These are phyloP conservation scores for Melanostoma scalare DNA, from an alignment of 2,888 invertebrate genomes.

Conservation along the genomic window DNA sequence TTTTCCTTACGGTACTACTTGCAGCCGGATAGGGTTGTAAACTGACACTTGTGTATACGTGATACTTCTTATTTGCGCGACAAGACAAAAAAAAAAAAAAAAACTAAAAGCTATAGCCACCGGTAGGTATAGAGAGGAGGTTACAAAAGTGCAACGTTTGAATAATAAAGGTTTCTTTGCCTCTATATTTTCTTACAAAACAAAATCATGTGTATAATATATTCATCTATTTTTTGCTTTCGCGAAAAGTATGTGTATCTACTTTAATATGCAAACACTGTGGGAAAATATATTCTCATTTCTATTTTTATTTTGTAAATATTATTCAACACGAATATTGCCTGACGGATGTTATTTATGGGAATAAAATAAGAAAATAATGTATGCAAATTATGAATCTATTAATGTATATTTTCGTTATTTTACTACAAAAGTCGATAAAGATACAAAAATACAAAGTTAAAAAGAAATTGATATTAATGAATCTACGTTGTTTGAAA, in stretches of 20 bases:
- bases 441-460: constrained; percentile 6
- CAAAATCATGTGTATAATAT: constrained; percentile 11
- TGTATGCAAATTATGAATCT: constrained; percentile 24
- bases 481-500: not conserved
- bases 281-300: constrained; percentile 55
- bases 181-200: constrained; percentile 12
- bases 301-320: constrained; percentile 63
- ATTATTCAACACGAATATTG: constrained; percentile 42
- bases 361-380: not conserved
- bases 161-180: constrained; percentile 21
- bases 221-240: constrained; percentile 31
- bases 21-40: constrained; percentile 51
- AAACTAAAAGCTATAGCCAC: not conserved
- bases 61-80: constrained; percentile 28
- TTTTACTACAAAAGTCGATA: constrained; percentile 8
- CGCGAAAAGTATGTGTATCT: constrained; percentile 50
- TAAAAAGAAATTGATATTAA: not conserved
- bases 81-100: constrained; percentile 6
- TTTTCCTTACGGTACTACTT: constrained; percentile 24
- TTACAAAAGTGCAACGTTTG: constrained; percentile 40
- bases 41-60: constrained; percentile 30
- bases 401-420: constrained; percentile 1
- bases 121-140: constrained; percentile 2
- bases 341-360: constrained; percentile 29
- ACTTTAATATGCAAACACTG: constrained; percentile 50